Base-by-base conservation (phyloP, 2,888 invertebrate species). In the Diplolepis rosae region DNA sequence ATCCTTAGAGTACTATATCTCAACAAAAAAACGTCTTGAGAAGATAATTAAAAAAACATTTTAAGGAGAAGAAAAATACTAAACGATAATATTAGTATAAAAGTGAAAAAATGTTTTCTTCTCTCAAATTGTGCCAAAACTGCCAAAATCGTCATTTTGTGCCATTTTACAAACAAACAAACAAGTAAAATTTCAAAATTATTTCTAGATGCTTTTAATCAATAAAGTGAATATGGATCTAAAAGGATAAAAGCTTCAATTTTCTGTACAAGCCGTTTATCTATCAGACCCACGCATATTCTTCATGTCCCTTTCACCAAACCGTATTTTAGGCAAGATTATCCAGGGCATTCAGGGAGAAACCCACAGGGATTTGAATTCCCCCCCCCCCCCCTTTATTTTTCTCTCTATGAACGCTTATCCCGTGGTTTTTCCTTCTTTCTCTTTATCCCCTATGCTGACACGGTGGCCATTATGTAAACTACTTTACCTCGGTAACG, bases 321-420 rank as follows among this genome's bases (percentile, higher is more conserved):
- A 61, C 61, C 61, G 61, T 39, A 61, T 61, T 61, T 61, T 61
- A 61, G 24, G 61, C 35, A 61, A 61, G 61, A 61, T 61, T 61
- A 61, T 61, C 35, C 39, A 24, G 35, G 39, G 24, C 61, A 61
- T 61, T 61, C 35, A 24, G 61, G 61, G 61, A 39, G 61, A 61
- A 27, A 61, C 24, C 24, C 39, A 39, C 24, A 61, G 39, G 39
- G n/a, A 39, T 32, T n/a, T n/a, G 35, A 18, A 22, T 35, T 18
- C 13, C 18, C 18, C 30, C 56, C 11, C 3, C 39, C 61, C 0
- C 32, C 56, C 13, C 39, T 22, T 13, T 3, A 7, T 30, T 15
- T 30, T 30, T 39, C 24, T 61, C 35, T 7, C 24, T 61, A 39
- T 39, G 24, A 61, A 24, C 61, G 61, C 61, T 39, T 61, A 61